Evolutionary conservation across 2,113 vertebrate genomes (phyloP).

Genomic region (Trematomus loennbergii): DNA sequence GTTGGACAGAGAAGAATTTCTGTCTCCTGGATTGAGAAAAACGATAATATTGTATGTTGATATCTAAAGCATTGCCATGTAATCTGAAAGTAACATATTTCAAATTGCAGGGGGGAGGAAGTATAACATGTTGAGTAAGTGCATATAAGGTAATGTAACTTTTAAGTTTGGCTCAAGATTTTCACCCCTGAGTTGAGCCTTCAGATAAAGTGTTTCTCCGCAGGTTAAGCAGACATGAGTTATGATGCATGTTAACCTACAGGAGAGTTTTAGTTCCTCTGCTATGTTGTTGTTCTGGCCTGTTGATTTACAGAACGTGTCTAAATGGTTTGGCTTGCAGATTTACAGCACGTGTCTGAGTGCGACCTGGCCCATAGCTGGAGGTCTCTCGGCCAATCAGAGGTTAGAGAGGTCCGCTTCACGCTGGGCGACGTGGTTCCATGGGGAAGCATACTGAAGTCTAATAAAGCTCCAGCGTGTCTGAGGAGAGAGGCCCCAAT

Average conservation of each 20-base stretch:
- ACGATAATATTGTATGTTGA: slow-evolving; percentile 36
- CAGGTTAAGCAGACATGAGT: slow-evolving; percentile 69
- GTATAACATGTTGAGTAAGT: slow-evolving; percentile 32
- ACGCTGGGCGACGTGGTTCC: slow-evolving; percentile 55
- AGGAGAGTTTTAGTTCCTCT: slow-evolving; percentile 65
- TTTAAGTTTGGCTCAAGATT: slow-evolving; percentile 17
- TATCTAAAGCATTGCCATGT: slow-evolving; percentile 19
- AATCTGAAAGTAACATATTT: slow-evolving; percentile 41
- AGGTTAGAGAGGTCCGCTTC: slow-evolving; percentile 25
- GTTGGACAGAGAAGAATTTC: slow-evolving; percentile 12
- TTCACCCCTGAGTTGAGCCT: not conserved
- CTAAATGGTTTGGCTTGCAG: slow-evolving; percentile 24
- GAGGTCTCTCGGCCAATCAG: slow-evolving; percentile 35
- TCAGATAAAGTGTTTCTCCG: slow-evolving; percentile 12
- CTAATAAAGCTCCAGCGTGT: slow-evolving; percentile 67
- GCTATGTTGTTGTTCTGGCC: slow-evolving; percentile 62
- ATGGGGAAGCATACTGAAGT: slow-evolving; percentile 53
- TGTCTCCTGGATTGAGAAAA: slow-evolving; percentile 32
- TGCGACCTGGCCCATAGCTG: slow-evolving; percentile 1
- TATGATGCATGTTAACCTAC: slow-evolving; percentile 55
- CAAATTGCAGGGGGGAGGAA: not conserved
- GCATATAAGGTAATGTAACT: slow-evolving; percentile 47
- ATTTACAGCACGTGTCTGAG: slow-evolving; percentile 61
- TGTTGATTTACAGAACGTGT: slow-evolving; percentile 64
- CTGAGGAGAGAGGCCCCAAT: slow-evolving; percentile 53